phyloP scores from a whole-genome alignment of 2,797 vertebrate genomes.

The Chaetophractus vellerosus region DNA sequence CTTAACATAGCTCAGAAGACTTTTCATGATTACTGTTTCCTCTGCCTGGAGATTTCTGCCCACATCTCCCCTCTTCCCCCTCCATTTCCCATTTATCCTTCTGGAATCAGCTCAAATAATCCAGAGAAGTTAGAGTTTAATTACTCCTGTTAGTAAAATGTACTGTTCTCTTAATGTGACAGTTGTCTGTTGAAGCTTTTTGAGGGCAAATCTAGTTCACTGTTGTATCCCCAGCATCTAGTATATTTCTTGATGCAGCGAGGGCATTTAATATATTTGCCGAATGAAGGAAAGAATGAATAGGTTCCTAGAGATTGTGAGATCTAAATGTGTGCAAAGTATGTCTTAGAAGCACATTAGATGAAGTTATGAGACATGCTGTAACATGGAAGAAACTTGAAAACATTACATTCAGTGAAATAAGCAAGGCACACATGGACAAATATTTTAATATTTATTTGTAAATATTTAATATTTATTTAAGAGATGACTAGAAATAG shows the following conservation, averaged over 20 bases:
- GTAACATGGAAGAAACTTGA: no score
- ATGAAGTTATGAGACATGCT: no score
- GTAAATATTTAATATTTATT: no score
- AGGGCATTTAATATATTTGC: neutral
- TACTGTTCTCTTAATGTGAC: neutral
- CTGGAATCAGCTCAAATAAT: neutral
- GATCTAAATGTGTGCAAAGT: neutral
- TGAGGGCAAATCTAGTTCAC: neutral
- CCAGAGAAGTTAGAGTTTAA: neutral
- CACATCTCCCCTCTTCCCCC: no score
- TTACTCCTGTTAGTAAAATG: neutral
- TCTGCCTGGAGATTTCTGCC: neutral
- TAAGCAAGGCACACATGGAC: no score
- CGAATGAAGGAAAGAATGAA: constrained; percentile 21
- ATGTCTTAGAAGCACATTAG: neutral
- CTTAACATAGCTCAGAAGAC: neutral
- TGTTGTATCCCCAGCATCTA: neutral
- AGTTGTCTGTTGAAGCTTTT: neutral
- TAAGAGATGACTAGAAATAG: no score
- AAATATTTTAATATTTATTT: no score
- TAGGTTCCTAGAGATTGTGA: neutral
- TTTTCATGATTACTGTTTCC: neutral
- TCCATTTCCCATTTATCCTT: neutral
- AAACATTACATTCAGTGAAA: no score
- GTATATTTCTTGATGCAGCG: neutral